Percentiles rank a stretch among this genome's conserved stretches.
These are phyloP conservation scores for Temnothorax unifasciatus DNA, from an alignment of 2,888 invertebrate genomes.

Conservation along the genomic window DNA sequence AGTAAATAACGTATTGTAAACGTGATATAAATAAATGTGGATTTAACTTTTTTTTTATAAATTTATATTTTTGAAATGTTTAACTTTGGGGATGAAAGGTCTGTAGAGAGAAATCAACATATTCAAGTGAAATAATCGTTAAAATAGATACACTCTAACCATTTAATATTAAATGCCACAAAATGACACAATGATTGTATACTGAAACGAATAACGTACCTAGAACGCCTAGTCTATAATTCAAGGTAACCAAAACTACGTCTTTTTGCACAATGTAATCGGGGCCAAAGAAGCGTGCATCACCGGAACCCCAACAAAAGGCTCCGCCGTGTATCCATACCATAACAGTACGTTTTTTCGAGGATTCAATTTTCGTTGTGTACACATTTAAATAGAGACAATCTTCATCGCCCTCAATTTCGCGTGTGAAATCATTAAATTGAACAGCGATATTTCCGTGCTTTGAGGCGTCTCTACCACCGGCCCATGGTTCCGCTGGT, in stretches of 20 bases:
- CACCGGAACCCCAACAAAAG: constrained; percentile 75
- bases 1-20: neutral
- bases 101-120: too few relatives aligned
- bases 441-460: constrained; percentile 74
- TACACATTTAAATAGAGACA: constrained; percentile 83
- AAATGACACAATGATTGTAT: neutral
- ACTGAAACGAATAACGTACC: constrained; percentile 69
- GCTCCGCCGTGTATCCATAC: constrained; percentile 82
- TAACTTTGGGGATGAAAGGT: too few relatives aligned
- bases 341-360: constrained; percentile 75
- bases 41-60: neutral
- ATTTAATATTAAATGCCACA: neutral
- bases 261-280: constrained; percentile 80
- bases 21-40: neutral
- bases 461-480: constrained; percentile 74
- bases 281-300: constrained; percentile 77
- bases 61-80: too few relatives aligned
- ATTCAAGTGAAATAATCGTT: neutral
- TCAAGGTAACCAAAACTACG: constrained; percentile 81
- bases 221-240: constrained; percentile 80
- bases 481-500: constrained; percentile 78
- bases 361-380: constrained; percentile 46
- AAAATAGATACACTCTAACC: neutral
- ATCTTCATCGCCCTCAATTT: constrained; percentile 77
- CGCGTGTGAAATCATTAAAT: constrained; percentile 27